Evolutionary conservation across 1,140 invertebrate species (phyloP).

Genomic region (Portunus trituberculatus): DNA sequence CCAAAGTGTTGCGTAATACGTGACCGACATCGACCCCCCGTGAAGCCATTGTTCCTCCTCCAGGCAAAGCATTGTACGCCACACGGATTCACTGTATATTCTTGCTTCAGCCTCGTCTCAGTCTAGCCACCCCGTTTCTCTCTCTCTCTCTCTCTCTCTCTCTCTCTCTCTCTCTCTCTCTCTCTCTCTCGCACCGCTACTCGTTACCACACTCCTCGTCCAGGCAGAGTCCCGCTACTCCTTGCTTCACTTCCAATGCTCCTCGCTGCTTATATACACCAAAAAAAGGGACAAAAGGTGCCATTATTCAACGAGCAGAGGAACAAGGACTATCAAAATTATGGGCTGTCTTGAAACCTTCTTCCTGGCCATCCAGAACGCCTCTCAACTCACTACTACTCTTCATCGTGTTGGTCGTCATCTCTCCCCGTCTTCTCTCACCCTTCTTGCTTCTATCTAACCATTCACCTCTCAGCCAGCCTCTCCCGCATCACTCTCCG

Average conservation of each 20-base stretch:
- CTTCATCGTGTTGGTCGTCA: too few species aligned
- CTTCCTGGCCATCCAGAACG: too few species aligned
- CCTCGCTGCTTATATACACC: too few species aligned
- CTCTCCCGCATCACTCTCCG: not conserved
- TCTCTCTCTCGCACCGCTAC: not conserved
- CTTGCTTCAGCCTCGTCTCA: not conserved
- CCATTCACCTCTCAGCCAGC: too few species aligned
- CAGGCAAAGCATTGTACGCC: not conserved
- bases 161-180: not conserved
- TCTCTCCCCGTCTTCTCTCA: not conserved
- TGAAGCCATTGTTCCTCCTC: not conserved
- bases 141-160: conserved; percentile 2
- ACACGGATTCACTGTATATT: not conserved
- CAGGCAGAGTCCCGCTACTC: not conserved
- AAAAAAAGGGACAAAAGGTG: too few species aligned
- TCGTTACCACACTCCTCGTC: not conserved
- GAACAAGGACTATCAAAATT: too few species aligned
- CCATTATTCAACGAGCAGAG: too few species aligned
- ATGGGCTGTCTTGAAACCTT: too few species aligned
- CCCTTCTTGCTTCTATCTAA: not conserved
- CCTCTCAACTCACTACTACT: too few species aligned
- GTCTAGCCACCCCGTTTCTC: not conserved
- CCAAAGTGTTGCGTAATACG: not conserved
- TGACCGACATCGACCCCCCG: not conserved
- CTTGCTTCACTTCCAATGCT: not conserved